These are phyloP conservation scores for Eudyptes chrysolophus DNA, from an alignment of 2,113 vertebrate species.

Conservation along the genomic window DNA sequence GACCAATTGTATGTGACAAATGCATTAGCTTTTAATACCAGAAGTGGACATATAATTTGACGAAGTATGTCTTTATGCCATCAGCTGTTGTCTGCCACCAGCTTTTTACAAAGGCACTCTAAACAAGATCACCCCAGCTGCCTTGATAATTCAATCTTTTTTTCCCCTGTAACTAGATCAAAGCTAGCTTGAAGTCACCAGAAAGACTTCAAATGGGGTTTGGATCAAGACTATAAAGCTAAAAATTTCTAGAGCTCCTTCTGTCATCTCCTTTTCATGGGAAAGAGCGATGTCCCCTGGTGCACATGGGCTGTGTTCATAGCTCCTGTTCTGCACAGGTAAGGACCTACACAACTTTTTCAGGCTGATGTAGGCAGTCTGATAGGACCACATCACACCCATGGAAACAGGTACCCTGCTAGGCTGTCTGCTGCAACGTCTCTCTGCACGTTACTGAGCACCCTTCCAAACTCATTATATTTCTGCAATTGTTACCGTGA, in stretches of 20 bases:
- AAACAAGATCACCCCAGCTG: background rate
- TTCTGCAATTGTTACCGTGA: background rate
- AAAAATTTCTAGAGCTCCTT: background rate
- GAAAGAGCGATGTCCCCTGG: background rate
- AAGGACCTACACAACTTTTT: background rate
- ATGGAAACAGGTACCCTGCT: background rate
- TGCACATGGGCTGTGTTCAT: background rate
- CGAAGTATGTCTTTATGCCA: slow-evolving; percentile 17
- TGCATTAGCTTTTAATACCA: slow-evolving; percentile 52
- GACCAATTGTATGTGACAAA: slow-evolving; percentile 67
- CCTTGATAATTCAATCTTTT: background rate
- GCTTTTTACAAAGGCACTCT: background rate
- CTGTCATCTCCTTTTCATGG: background rate
- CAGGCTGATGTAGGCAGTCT: background rate
- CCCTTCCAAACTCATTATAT: background rate
- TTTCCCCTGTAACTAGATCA: background rate
- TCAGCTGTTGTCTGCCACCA: slow-evolving; percentile 23
- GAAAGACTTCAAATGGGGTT: background rate
- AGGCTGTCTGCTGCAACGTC: background rate
- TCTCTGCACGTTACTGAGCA: background rate
- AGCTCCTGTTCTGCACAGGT: background rate
- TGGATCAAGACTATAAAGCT: background rate
- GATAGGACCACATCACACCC: background rate
- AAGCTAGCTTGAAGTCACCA: background rate
- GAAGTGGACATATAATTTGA: slow-evolving; percentile 25